Evolutionary conservation across 1,140 invertebrate species (phyloP), one percentile per base, ranked within the genome.

Genomic region (Anadara kagoshimensis): DNA sequence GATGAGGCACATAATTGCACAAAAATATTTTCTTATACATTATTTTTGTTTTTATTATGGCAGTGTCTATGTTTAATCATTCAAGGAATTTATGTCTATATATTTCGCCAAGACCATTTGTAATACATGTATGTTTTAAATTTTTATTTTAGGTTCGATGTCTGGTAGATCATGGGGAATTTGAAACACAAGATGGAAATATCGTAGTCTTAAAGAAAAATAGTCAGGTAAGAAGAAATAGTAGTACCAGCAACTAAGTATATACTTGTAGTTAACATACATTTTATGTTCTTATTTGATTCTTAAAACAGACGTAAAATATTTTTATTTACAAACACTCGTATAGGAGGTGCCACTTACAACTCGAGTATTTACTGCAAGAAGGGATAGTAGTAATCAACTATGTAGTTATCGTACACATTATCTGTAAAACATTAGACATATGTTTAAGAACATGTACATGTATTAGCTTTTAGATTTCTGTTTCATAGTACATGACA

Each of bases 131-230:
- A 7, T 65, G 20, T 70, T 54, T 69, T 54, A 65, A n/a, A n/a
- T n/a, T n/a, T 71, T 69, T 81, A 3, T 11, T n/a, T 57, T 64
- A 94, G 93, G 96, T 98, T 1, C 90, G 95, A 43, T 98, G 96
- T 87, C 83, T 98, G 29, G 89, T 92, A 54, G 96, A 99, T 89
- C 97, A 97, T 91, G 97, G 97, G 0, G 96, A 95, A 89, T 93
- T 97, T 84, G 97, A 99, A 89, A 91, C 97, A 18, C 96, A 96
- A 83, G 95, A 97, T 91, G 98, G 97, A 47, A 94, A 95, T 85
- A 92, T 94, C 0, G 92, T 99, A 26, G 91, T 94, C 64, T 89
- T 99, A 0, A 96, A 95, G 87, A 97, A 97, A 88, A 95, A 98
- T 86, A 97, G 94, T 80, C 94, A 90, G 83, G 90, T 91, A 79